phyloP scores from a whole-genome alignment of 2,113 vertebrate species.

The Sorex araneus region DNA sequence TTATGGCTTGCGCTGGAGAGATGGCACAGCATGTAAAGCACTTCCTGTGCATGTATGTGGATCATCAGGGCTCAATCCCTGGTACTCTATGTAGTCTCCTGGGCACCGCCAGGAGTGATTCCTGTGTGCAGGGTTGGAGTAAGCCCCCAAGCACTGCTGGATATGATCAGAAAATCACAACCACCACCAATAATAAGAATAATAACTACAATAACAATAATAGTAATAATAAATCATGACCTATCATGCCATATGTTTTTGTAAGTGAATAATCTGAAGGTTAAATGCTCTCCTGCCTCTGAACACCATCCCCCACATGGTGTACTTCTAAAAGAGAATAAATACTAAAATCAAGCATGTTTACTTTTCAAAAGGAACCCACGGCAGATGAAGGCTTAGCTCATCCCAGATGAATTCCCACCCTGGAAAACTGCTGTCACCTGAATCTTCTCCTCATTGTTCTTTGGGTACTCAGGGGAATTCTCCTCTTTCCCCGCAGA shows the following conservation, averaged over 20 bases:
- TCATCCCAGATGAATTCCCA: constrained; percentile 36
- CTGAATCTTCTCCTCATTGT: constrained; percentile 60
- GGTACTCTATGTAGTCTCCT: no score
- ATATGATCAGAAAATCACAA: no score
- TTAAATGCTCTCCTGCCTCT: not conserved
- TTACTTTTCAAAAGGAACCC: constrained; percentile 5
- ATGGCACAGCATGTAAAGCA: no score
- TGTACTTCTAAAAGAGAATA: not conserved
- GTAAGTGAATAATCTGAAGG: not conserved
- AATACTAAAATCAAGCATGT: not conserved
- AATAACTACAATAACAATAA: no score
- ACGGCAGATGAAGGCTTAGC: not conserved
- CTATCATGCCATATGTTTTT: not conserved
- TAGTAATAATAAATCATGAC: no score
- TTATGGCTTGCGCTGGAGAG: no score
- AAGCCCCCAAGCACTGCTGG: no score
- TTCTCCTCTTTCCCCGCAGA: constrained; percentile 9
- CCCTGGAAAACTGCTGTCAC: constrained; percentile 16
- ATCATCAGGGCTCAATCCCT: no score
- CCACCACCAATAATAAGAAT: no score
- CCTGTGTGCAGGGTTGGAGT: no score
- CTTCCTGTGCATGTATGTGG: no score
- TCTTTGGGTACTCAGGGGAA: constrained; percentile 29
- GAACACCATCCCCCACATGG: not conserved
- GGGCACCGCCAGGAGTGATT: no score